Base-by-base conservation (phyloP, 1,140 invertebrate species). In the Lepidurus arcticus region DNA sequence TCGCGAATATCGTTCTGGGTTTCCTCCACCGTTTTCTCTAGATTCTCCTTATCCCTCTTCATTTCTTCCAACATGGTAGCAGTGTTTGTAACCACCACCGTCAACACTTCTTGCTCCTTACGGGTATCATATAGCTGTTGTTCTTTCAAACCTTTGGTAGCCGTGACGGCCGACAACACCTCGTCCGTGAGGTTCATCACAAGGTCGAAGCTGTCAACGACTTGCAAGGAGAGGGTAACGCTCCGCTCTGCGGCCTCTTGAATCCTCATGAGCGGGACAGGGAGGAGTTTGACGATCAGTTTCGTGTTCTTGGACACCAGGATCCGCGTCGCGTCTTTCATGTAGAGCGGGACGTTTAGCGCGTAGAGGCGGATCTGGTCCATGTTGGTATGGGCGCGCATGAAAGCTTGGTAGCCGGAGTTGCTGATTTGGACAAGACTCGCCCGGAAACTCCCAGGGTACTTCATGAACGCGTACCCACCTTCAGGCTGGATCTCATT, bases 361-460 rank as follows among this genome's bases (percentile, higher is more conserved):
- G 34, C 13, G 53, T 73, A 42, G 4, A 78, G 5, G 7, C 77
- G 77, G 1, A 78, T 78, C 9, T 73, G 24, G 34, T 74, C 77
- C 77, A 78, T 78, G 42, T 78, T 78, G 1, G 21, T 78, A 13
- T 78, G 77, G 3, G 77, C 77, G 10, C n/a, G 73, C 53, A 34
- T 53, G 53, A 78, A 78, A 21, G 77, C 53, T 4, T 24, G 4
- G 77, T 78, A 78, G 65, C 77, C 77, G 0, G 16, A 44, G 65
- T 78, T 73, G 73, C 77, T 78, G 77, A 78, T 78, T 44, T 78
- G 77, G 9, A 74, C 34, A 9, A 78, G 42, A 78, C 24, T 73
- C 2, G 77, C 77, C 53, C 77, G 45, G 73, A 78, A 78, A 26
- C 77, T 78, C 4, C 26, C 44, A 13, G 77, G 77, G 11, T 42